Evolutionary conservation across 2,888 invertebrate genomes (phyloP), one percentile per base, ranked within the genome.

Genomic region (Diplolepis rosae): DNA sequence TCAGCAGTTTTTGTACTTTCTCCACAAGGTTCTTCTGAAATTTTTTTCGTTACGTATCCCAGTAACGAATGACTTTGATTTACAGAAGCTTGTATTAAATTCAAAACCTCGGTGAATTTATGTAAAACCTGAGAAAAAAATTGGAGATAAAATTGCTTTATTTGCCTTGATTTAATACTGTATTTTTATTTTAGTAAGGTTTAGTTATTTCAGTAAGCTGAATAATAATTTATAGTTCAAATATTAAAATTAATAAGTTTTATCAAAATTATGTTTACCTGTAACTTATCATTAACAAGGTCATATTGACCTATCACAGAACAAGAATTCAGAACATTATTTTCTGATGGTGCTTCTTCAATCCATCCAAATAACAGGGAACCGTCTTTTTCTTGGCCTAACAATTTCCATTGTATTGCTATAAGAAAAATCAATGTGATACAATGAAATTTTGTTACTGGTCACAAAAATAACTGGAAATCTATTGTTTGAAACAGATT

Each of bases 371-470:
- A 90, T 30, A 95, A 86, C 82, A 95, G 90, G 0, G 92, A 92
- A 2, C 94, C 94, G 87, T 95, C 93, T 87, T 93, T 93, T 85
- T 96, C 95, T 88, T 95, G 95, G 0, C 95, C 95, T 77, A 96
- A 89, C 69, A 95, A 90, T 71, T 95, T 92, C 95, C 95, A 95
- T 90, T 95, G 94, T 77, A 92, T 92, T 0, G 94, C 93, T 84
- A 70, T 32, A 77, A 73, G 35, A 45, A 70, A 4, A 39, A 13
- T 39, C n/a, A n/a, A n/a, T n/a, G n/a, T n/a, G n/a, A n/a, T n/a
- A n/a, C 69, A 74, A 45, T 68, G 65, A 24, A 35, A 9, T 13
- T 51, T 65, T 11, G 50, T 15, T 50, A 51, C 22, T 45, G 13
- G 9, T n/a, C n/a, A n/a, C n/a, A n/a, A n/a, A n/a, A n/a, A n/a